Percentiles rank a stretch among this genome's conserved stretches.
These are phyloP conservation scores for Clarias fuscus DNA, from an alignment of 2,797 vertebrate genomes.

Conservation along the genomic window DNA sequence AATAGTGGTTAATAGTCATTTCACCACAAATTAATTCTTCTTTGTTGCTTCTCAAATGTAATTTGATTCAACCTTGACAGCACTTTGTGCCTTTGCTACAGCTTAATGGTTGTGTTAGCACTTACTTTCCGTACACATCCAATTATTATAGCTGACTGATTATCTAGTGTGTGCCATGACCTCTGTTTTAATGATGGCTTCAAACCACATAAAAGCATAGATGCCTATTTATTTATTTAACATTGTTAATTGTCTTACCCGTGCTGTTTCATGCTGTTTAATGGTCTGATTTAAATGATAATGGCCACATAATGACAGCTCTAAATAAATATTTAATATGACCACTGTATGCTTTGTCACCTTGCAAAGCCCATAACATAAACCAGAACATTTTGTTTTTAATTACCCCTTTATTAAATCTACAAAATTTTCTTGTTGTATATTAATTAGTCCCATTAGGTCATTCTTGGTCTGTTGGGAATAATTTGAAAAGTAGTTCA, in stretches of 20 bases:
- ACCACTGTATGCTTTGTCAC: slow-evolving; percentile 69
- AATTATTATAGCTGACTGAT: slow-evolving; percentile 52
- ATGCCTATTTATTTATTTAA: slow-evolving; percentile 72
- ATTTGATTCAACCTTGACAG: neutral
- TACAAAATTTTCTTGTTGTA: slow-evolving; percentile 45
- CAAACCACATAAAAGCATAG: slow-evolving; percentile 42
- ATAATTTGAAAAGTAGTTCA: slow-evolving; percentile 50
- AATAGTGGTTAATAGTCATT: neutral
- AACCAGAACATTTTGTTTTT: slow-evolving; percentile 46
- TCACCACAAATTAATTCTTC: neutral
- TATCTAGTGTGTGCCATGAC: slow-evolving; percentile 58
- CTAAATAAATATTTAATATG: slow-evolving; percentile 81
- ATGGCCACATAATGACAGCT: slow-evolving; percentile 73
- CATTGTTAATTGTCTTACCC: slow-evolving; percentile 72
- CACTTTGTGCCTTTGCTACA: slow-evolving; percentile 15
- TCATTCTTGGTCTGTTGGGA: slow-evolving; percentile 45
- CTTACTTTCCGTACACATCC: slow-evolving; percentile 51
- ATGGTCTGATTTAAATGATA: slow-evolving; percentile 82
- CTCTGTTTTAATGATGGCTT: slow-evolving; percentile 51
- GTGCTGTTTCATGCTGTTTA: slow-evolving; percentile 75
- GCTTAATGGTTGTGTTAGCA: slow-evolving; percentile 48
- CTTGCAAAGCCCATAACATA: slow-evolving; percentile 62
- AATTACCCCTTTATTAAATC: slow-evolving; percentile 64
- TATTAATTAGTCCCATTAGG: slow-evolving; percentile 64
- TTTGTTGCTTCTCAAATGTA: neutral